Evolutionary conservation across 2,113 vertebrate species (phyloP), one percentile per base, ranked within the genome.

Genomic region (Menidia beryllina): DNA sequence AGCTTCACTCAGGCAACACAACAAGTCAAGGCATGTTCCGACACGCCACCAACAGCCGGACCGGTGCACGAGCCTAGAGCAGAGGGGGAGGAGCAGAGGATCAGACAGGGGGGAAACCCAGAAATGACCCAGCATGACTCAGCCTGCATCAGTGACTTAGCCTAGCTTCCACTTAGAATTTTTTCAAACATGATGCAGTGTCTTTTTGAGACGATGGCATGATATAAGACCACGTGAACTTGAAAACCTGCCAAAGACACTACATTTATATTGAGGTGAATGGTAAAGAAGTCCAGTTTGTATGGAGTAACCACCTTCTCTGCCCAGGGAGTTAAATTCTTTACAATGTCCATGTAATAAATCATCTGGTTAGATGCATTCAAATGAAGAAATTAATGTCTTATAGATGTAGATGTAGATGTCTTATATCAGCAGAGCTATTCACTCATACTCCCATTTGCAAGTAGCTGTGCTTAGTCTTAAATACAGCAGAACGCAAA

Each of bases 21-120:
- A 93, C 93, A 93, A 92, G 93, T 93, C 90, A 91, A 93, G 93
- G 84, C 93, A 94, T 93, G 93, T 94, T 92, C 91, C 77, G 89
- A 83, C 84, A 83, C 67, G 78, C 81, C 79, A 88, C 82, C 82
- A 73, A 63, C 89, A 86, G 91, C 90, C 69, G 51, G 87, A 61
- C 74, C 49, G 66, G 70, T 73, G 83, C 63, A 72, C 72, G 86
- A 90, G 88, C 60, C 74, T 81, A 77, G 68, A 86, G 20, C 73
- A 87, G 57, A 89, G 70, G 79, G 90, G 88, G 91, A 92, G 92
- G 86, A 87, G 84, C 84, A 83, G 71, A 88, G 76, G 68, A 89
- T 86, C 73, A 89, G 69, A 83, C 65, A 81, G 67, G 80, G 81
- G 83, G 88, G 77, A 87, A 88, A 72, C 80, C 86, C 82, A 78